These are phyloP conservation scores for Tragelaphus scriptus DNA, from an alignment of 2,113 vertebrate species.

Conservation along the genomic window DNA sequence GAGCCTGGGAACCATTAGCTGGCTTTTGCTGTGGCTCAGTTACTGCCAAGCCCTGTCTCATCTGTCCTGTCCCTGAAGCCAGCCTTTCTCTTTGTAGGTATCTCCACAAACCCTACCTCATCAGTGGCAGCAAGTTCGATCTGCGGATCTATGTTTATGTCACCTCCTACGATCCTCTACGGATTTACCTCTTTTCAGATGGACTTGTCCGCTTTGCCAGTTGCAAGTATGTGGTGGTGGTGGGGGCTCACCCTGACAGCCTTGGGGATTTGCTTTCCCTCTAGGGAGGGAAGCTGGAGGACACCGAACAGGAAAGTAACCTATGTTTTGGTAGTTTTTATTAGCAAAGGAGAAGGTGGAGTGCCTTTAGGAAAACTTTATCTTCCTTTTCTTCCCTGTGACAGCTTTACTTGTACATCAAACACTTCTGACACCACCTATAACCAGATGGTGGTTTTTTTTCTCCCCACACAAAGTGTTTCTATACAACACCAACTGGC, in stretches of 20 bases:
- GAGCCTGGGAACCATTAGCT: not conserved
- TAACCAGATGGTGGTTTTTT: not conserved
- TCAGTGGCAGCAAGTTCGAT: constrained; percentile 97
- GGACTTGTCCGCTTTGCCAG: constrained; percentile 98
- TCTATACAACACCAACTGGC: not conserved
- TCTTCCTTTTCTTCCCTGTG: not conserved
- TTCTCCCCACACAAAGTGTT: not conserved
- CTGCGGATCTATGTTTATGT: constrained; percentile 97
- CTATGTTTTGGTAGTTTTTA: not conserved
- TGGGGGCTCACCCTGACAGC: not conserved
- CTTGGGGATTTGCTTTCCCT: not conserved
- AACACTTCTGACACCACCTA: not conserved
- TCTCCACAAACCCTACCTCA: constrained; percentile 98
- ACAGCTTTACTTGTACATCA: not conserved
- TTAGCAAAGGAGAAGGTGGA: not conserved
- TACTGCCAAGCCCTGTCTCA: not conserved
- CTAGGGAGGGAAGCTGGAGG: not conserved
- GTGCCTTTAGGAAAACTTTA: not conserved
- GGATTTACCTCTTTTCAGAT: constrained; percentile 95
- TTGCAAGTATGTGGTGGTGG: constrained; percentile 90
- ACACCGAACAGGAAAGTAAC: not conserved
- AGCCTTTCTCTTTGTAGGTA: constrained; percentile 81
- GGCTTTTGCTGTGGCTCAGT: not conserved
- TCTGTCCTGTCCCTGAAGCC: not conserved
- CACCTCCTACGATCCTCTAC: constrained; percentile 93